phyloP scores from a whole-genome alignment of 2,113 vertebrate species.

The Elgaria multicarinata region DNA sequence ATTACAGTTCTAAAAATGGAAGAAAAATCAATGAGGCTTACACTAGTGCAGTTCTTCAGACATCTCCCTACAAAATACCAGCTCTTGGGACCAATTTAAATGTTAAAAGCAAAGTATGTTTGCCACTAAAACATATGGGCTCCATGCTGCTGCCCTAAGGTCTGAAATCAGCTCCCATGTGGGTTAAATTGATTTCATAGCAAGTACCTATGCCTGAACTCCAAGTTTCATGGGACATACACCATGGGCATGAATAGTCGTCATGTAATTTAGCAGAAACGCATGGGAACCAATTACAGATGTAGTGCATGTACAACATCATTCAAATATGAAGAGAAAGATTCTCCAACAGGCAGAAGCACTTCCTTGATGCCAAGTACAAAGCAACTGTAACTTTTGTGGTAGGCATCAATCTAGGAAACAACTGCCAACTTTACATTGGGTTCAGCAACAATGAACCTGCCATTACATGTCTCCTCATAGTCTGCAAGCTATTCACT shows the following conservation, averaged over 20 bases:
- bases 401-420: not conserved
- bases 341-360: slow-evolving; percentile 19
- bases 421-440: not conserved
- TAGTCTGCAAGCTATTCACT: not conserved
- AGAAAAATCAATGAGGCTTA: not conserved
- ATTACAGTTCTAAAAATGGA: not conserved
- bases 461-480: not conserved
- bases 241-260: not conserved
- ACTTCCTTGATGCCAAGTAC: not conserved
- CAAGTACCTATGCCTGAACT: not conserved
- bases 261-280: not conserved
- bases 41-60: not conserved
- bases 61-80: not conserved
- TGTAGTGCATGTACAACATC: slow-evolving; percentile 47
- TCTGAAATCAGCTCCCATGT: not conserved
- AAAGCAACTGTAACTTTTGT: not conserved
- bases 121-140: not conserved
- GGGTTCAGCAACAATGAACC: not conserved
- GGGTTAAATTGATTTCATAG: not conserved
- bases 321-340: slow-evolving; percentile 68
- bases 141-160: not conserved
- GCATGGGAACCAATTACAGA: not conserved
- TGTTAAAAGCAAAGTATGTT: not conserved
- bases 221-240: not conserved
- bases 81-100: not conserved